phyloP scores from a whole-genome alignment of 2,888 invertebrate species.

The Dasysyrphus albostriatus region DNA sequence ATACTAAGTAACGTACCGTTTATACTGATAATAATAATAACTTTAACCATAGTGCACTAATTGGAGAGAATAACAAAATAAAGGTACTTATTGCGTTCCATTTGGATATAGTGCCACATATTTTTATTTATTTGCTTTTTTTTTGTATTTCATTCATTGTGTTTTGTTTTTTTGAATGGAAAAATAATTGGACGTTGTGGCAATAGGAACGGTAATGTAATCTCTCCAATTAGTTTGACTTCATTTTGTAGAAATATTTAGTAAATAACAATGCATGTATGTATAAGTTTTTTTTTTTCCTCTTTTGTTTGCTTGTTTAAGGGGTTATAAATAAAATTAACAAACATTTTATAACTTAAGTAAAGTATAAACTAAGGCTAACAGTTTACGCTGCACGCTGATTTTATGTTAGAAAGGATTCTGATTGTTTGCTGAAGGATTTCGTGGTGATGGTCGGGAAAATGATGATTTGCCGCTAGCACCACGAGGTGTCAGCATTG shows the following conservation, averaged over 20 bases:
- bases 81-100: conserved; percentile 63
- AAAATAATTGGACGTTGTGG: conserved; percentile 75
- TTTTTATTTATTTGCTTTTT: conserved; percentile 24
- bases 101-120: conserved; percentile 65
- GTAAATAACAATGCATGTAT: conserved; percentile 66
- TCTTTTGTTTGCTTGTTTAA: conserved; percentile 36
- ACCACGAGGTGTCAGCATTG: conserved; percentile 85
- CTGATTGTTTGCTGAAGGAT: conserved; percentile 84
- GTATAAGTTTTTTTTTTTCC: conserved; percentile 2
- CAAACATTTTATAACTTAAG: conserved; percentile 85
- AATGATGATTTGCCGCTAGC: conserved; percentile 85
- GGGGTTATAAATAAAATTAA: conserved; percentile 67
- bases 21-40: conserved; percentile 76
- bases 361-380: conserved; percentile 86
- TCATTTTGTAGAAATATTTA: conserved; percentile 64
- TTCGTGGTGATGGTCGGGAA: conserved; percentile 86
- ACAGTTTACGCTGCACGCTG: conserved; percentile 85
- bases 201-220: conserved; percentile 65
- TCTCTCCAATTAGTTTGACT: conserved; percentile 58
- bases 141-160: conserved; percentile 30
- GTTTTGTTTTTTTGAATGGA: conserved; percentile 41
- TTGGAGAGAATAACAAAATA: conserved; percentile 33
- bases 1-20: conserved; percentile 83
- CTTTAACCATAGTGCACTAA: conserved; percentile 64
- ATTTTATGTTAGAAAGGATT: conserved; percentile 87